A percentile compares a stretch with the other conserved stretches of the same genome.
Evolutionary conservation across 2,888 invertebrate genomes (phyloP).

Genomic region (Calameuta idolon): DNA sequence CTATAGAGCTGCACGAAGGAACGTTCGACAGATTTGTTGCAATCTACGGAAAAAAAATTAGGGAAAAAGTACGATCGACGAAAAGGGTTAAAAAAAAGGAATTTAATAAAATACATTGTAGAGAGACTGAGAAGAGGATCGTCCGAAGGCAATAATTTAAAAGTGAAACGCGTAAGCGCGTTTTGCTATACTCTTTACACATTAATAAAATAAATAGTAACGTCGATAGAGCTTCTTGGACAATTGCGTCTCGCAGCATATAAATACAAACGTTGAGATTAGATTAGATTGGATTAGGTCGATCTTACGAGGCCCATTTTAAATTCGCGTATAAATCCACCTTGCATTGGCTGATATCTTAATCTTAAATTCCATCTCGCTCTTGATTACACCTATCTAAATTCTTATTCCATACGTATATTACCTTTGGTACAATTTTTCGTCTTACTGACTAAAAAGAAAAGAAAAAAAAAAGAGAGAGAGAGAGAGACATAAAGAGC

Average conservation of each 20-base stretch:
- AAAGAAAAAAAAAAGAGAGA: conserved; percentile 10
- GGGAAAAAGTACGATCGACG: not conserved
- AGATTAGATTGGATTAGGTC: conserved; percentile 1
- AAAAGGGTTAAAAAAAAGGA: not conserved
- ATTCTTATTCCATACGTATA: conserved; percentile 26
- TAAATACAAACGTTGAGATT: conserved; percentile 24
- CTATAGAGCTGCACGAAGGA: conserved; percentile 30
- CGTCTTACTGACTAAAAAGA: conserved; percentile 53
- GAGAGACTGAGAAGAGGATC: not conserved
- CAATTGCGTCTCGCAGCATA: conserved; percentile 25
- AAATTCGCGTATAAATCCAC: conserved; percentile 1
- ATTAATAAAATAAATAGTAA: conserved; percentile 48
- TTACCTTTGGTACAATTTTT: conserved; percentile 61
- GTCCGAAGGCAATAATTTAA: conserved; percentile 37
- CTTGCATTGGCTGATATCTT: not conserved
- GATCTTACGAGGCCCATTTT: conserved; percentile 5
- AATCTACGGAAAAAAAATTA: conserved; percentile 15
- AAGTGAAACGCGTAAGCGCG: conserved; percentile 11
- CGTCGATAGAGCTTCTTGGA: not conserved
- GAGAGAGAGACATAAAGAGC: no score
- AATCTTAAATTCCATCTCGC: not conserved
- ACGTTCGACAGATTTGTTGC: conserved; percentile 23
- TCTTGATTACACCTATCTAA: not conserved
- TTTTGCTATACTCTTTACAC: conserved; percentile 30
- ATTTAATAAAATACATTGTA: conserved; percentile 4